These are phyloP conservation scores for Zaprionus obscuricornis DNA, from an alignment of 2,888 invertebrate species.

Conservation along the genomic window DNA sequence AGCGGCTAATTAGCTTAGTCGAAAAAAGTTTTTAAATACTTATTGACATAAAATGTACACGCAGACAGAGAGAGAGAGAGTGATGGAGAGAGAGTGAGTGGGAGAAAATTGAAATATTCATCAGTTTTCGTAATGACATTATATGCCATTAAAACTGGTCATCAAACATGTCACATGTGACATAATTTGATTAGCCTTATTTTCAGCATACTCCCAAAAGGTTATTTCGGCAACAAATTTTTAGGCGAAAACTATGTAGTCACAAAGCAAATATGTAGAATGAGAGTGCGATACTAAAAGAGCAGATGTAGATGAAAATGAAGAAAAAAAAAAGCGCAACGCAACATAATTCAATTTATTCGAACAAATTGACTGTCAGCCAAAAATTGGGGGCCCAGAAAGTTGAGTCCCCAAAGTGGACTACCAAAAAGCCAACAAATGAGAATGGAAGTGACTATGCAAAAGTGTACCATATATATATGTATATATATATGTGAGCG, in stretches of 20 bases:
- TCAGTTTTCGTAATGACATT: constrained; percentile 1
- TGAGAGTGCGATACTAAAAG: not conserved
- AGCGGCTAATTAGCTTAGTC: constrained; percentile 19
- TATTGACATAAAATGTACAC: too few species aligned
- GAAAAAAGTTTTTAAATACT: not conserved
- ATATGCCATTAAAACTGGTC: constrained; percentile 30
- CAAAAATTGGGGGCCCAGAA: constrained; percentile 23
- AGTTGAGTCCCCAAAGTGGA: constrained; percentile 41
- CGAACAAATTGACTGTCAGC: constrained; percentile 68
- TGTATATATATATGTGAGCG: constrained; percentile 10
- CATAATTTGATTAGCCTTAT: constrained; percentile 49
- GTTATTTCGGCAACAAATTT: constrained; percentile 20
- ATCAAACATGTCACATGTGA: constrained; percentile 36
- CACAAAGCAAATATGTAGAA: constrained; percentile 25
- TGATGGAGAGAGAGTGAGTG: not conserved
- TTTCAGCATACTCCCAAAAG: constrained; percentile 22
- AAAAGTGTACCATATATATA: too few species aligned
- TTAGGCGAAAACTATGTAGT: constrained; percentile 38
- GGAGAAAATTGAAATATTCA: constrained; percentile 1
- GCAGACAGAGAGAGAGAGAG: not conserved
- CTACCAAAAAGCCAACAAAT: constrained; percentile 25
- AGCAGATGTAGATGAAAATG: not conserved
- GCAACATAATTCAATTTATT: constrained; percentile 73
- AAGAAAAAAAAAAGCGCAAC: constrained; percentile 14
- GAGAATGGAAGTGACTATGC: constrained; percentile 1